A percentile compares a stretch with the other conserved stretches of the same genome.
phyloP scores from a whole-genome alignment of 2,888 invertebrate genomes.

The Schizotus pectinicornis region DNA sequence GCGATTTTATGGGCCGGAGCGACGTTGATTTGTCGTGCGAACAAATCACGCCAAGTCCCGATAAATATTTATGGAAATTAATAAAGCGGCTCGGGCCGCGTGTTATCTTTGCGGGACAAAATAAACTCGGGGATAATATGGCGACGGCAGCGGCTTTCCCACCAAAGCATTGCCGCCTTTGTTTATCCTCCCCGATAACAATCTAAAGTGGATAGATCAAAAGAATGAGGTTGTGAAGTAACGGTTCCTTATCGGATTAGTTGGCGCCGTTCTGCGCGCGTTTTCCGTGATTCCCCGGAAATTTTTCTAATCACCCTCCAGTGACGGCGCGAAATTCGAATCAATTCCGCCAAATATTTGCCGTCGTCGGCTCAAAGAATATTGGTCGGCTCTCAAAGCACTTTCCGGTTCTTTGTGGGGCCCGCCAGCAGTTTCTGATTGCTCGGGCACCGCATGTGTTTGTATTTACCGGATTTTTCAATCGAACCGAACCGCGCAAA shows the following conservation, averaged over 20 bases:
- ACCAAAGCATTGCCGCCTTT: background rate
- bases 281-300: background rate
- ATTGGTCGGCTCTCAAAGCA: background rate
- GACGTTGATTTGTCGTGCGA: constrained; percentile 1
- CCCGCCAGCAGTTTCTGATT: background rate
- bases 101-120: constrained; percentile 1
- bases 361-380: background rate
- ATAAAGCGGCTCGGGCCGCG: background rate
- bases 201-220: constrained; percentile 19
- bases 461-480: background rate
- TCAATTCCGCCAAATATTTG: constrained; percentile 3
- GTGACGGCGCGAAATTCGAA: background rate
- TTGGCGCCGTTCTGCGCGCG: background rate
- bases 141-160: background rate
- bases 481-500: constrained; percentile 1
- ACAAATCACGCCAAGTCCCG: background rate
- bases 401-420: background rate
- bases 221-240: constrained; percentile 8
- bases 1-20: background rate
- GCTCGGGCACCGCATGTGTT: background rate
- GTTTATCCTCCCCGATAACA: constrained; percentile 15
- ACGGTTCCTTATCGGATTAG: constrained; percentile 13
- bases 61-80: constrained; percentile 16
- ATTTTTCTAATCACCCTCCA: constrained; percentile 3
- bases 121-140: background rate